phyloP scores from a whole-genome alignment of 2,797 vertebrate genomes.

The Hoplostethus mediterraneus region DNA sequence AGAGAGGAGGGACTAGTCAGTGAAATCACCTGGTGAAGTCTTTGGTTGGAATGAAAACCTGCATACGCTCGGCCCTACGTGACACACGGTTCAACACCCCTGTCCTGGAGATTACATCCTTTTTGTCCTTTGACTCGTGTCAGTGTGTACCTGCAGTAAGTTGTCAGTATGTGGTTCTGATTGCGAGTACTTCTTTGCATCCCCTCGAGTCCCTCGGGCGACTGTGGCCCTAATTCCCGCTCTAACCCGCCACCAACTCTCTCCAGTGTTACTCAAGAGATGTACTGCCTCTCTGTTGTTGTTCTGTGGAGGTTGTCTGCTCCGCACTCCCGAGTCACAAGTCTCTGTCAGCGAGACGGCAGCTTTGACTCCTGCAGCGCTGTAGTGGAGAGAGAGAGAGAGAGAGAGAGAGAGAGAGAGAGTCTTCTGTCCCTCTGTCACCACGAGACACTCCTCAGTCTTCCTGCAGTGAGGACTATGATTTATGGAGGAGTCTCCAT shows the following conservation, averaged over 20 bases:
- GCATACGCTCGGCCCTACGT: too few relatives aligned
- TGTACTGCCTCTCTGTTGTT: constrained; percentile 16
- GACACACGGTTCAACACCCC: neutral
- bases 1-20: too few relatives aligned
- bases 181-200: neutral
- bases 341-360: constrained; percentile 52
- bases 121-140: too few relatives aligned
- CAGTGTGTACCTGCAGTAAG: too few relatives aligned
- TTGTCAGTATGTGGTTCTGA: neutral
- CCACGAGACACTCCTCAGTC: constrained; percentile 69
- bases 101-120: neutral
- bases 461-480: constrained; percentile 69
- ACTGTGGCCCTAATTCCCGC: neutral
- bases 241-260: constrained; percentile 29
- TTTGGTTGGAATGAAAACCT: too few relatives aligned
- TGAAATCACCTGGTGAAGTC: too few relatives aligned
- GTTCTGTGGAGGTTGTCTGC: constrained; percentile 46
- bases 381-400: constrained; percentile 42
- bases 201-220: neutral
- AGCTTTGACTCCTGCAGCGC: constrained; percentile 62
- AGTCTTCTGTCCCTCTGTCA: constrained; percentile 56
- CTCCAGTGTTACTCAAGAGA: constrained; percentile 33
- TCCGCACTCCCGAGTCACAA: constrained; percentile 50
- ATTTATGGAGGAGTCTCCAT: constrained; percentile 80
- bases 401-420: too few relatives aligned